Percentiles rank a stretch among this genome's conserved stretches.
These are phyloP conservation scores for Bergia puertoricense DNA, from an alignment of 92 coral and sea anemone species.

Conservation along the genomic window DNA sequence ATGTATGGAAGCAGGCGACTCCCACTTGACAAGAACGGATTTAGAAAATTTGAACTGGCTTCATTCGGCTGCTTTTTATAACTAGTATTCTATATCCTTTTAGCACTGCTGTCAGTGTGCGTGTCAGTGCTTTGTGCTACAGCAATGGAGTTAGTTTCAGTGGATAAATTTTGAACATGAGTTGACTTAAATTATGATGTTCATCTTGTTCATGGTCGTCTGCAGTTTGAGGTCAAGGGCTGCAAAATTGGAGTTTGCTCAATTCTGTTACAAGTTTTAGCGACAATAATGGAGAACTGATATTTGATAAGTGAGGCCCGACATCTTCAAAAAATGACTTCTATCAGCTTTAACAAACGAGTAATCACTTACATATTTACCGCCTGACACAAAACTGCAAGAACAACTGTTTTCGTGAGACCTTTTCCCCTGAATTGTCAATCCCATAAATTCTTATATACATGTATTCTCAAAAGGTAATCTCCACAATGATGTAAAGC, in stretches of 20 bases:
- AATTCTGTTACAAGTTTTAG: too few species aligned
- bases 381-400: background rate
- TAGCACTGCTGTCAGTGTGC: background rate
- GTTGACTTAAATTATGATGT: too few species aligned
- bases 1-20: constrained; percentile 68
- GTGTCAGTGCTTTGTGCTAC: background rate
- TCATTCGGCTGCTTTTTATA: background rate
- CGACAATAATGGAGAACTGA: background rate
- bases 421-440: background rate
- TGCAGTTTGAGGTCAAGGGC: background rate
- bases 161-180: background rate
- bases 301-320: background rate
- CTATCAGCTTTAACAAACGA: background rate
- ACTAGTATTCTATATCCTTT: background rate
- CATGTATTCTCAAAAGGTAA: too few species aligned
- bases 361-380: too few species aligned
- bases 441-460: background rate
- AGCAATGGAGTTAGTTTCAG: background rate
- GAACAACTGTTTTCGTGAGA: too few species aligned
- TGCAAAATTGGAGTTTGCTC: too few species aligned
- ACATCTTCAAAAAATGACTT: background rate
- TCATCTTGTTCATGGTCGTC: too few species aligned
- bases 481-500: background rate
- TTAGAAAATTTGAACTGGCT: background rate
- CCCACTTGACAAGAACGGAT: constrained; percentile 10